Conservation (phyloP, 1,140 invertebrate species). For the Chrysoperla carnea region DNA sequence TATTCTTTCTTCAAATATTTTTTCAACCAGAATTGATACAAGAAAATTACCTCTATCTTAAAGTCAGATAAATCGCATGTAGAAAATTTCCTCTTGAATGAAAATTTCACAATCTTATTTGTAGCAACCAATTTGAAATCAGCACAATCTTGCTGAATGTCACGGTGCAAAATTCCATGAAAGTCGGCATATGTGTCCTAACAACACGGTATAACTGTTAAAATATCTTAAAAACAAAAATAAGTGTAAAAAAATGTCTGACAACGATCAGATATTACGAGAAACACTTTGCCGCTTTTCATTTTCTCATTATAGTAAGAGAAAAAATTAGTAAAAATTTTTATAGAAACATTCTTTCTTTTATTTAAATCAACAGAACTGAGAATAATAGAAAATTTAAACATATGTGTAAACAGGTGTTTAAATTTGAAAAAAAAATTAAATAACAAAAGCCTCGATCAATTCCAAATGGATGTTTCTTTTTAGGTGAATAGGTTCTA, state of each 20-base stretch:
- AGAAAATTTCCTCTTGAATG: conserved; percentile 69
- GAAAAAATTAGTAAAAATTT: too few relatives aligned
- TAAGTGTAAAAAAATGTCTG: background rate
- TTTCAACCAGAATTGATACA: background rate
- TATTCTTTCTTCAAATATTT: too few relatives aligned
- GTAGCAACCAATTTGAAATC: conserved; percentile 39
- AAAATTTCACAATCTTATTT: conserved; percentile 41
- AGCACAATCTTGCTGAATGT: conserved; percentile 65
- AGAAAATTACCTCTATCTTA: conserved; percentile 52
- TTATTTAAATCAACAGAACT: background rate
- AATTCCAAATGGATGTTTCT: too few relatives aligned
- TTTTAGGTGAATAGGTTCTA: too few relatives aligned
- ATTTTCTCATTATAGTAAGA: too few relatives aligned
- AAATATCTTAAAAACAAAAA: too few relatives aligned
- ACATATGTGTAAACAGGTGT: too few relatives aligned
- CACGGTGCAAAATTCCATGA: conserved; percentile 44
- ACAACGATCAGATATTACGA: too few relatives aligned
- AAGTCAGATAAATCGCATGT: conserved; percentile 87
- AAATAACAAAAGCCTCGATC: too few relatives aligned
- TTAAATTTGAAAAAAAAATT: background rate
- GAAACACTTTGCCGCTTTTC: too few relatives aligned
- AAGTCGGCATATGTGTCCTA: conserved; percentile 61
- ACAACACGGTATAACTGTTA: conserved; percentile 9
- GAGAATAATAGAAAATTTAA: too few relatives aligned
- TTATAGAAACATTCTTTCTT: background rate